Evolutionary conservation across 2,113 vertebrate genomes (phyloP).

Genomic region (Paramisgurnus dabryanus): DNA sequence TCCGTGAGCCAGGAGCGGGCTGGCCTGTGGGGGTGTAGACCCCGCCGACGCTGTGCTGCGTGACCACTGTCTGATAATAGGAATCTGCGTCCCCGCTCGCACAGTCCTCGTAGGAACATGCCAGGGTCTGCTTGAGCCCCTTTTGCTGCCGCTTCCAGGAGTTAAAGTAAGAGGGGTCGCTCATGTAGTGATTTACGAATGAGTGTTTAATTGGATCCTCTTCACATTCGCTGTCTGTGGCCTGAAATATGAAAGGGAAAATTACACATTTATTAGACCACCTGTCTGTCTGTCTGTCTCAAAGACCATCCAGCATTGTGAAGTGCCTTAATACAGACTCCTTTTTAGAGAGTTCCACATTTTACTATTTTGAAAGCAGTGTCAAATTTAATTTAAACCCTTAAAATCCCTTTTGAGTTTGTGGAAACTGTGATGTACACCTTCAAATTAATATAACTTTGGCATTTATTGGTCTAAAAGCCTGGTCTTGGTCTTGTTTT

Average conservation of each 20-base stretch:
- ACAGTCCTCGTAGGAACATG: conserved; percentile 87
- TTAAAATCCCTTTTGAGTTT: too few species aligned
- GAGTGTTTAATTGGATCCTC: conserved; percentile 91
- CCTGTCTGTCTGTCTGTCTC: too few species aligned
- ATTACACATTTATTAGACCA: not conserved
- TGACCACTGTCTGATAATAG: conserved; percentile 92
- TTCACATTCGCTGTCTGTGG: conserved; percentile 90
- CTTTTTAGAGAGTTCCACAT: too few species aligned
- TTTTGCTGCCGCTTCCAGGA: conserved; percentile 94
- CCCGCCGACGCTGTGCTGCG: conserved; percentile 93
- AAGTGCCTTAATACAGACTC: too few species aligned
- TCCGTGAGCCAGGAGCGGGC: conserved; percentile 83
- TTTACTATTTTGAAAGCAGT: too few species aligned
- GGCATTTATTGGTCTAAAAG: too few species aligned
- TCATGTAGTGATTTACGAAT: conserved; percentile 99
- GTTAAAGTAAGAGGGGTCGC: conserved; percentile 94
- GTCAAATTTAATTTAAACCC: too few species aligned
- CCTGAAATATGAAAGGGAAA: conserved; percentile 62
- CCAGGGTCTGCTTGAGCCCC: conserved; percentile 73
- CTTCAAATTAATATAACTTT: too few species aligned
- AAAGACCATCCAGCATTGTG: too few species aligned
- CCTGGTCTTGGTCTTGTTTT: too few species aligned
- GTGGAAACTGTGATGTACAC: too few species aligned
- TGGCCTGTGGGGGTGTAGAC: conserved; percentile 86
- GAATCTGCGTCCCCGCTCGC: conserved; percentile 78